Percentiles rank a stretch among this genome's conserved stretches.
phyloP scores from a whole-genome alignment of 2,888 invertebrate species.

The Nineta flava region DNA sequence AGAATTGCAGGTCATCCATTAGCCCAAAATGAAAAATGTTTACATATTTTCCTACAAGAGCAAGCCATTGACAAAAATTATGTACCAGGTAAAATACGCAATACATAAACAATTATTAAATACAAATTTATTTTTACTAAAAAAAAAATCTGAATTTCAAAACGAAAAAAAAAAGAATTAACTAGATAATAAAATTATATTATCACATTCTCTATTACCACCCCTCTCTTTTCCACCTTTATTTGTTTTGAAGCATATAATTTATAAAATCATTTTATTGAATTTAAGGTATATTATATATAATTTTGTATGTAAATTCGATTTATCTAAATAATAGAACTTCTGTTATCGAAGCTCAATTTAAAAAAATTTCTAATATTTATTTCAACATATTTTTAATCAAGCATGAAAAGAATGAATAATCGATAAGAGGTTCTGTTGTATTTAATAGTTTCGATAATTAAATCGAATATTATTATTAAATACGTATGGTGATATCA shows the following conservation, averaged over 20 bases:
- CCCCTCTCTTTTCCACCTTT: background rate
- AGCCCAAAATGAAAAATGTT: slow-evolving; percentile 96
- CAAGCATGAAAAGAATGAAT: no score
- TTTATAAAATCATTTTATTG: background rate
- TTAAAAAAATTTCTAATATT: no score
- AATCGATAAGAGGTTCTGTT: no score
- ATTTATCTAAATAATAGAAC: no score
- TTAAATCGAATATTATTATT: no score
- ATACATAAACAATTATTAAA: slow-evolving; percentile 49
- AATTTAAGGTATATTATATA: background rate
- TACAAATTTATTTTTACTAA: background rate
- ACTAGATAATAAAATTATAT: no score
- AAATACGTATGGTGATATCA: no score
- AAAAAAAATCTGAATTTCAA: background rate
- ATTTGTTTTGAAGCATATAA: background rate
- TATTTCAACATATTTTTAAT: no score
- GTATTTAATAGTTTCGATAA: no score
- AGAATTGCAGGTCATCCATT: slow-evolving; percentile 96
- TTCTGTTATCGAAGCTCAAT: no score
- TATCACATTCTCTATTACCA: background rate
- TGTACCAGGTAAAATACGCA: slow-evolving; percentile 97
- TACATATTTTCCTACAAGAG: slow-evolving; percentile 99
- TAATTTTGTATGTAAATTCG: no score
- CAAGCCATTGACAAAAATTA: slow-evolving; percentile 97
- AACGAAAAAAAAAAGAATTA: background rate